These are phyloP conservation scores for Macrotus californicus DNA, from an alignment of 2,113 vertebrate species.

Conservation along the genomic window DNA sequence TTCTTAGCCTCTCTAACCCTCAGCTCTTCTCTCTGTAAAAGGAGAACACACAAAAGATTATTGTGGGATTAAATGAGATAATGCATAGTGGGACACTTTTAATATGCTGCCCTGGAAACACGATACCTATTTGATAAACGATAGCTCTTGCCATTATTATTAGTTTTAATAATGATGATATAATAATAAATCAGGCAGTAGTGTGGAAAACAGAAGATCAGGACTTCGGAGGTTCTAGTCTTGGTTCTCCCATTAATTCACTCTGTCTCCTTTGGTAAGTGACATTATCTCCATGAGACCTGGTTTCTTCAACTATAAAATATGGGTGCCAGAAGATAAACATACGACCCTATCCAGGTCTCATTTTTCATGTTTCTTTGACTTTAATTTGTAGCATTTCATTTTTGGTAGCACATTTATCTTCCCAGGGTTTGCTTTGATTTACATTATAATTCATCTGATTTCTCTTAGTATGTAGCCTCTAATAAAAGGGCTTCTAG, in stretches of 20 bases:
- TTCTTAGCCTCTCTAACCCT: not conserved
- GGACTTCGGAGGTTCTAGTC: not conserved
- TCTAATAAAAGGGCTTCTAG: not conserved
- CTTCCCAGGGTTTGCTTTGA: not conserved
- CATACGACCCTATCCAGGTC: not conserved
- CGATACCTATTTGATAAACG: not conserved
- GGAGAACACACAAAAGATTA: not conserved
- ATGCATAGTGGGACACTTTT: not conserved
- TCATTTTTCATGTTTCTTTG: not conserved
- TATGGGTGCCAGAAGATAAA: not conserved
- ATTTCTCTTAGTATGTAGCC: not conserved
- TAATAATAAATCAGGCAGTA: not conserved
- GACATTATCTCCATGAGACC: not conserved
- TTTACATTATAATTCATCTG: not conserved
- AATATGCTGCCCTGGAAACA: not conserved
- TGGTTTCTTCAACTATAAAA: conserved; percentile 5
- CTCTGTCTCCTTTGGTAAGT: not conserved
- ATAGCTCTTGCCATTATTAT: not conserved
- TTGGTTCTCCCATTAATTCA: not conserved
- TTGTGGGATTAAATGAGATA: not conserved
- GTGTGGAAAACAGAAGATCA: not conserved
- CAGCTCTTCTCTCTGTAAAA: not conserved
- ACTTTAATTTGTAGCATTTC: not conserved
- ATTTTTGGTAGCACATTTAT: not conserved
- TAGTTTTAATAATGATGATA: not conserved